Conservation (phyloP, 1,140 invertebrate species). For the Drosophila serrata region DNA sequence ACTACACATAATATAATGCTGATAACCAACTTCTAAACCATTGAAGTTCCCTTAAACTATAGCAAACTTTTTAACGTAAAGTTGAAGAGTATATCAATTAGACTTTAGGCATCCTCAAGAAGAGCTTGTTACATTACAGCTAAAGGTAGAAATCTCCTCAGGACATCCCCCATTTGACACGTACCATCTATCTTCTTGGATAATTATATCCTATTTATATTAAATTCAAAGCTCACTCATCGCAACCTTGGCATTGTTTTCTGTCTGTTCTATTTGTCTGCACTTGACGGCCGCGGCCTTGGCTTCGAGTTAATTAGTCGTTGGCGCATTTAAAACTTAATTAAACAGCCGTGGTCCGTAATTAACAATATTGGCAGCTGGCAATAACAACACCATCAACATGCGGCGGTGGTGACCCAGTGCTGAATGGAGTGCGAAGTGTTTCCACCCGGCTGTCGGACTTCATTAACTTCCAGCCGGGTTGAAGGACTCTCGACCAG, state of each 20-base stretch:
- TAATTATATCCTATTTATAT: slow-evolving; percentile 11
- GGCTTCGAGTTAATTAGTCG: slow-evolving; percentile 67
- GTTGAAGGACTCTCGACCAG: neutral
- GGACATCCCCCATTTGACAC: too few relatives aligned
- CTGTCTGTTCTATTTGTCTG: slow-evolving; percentile 12
- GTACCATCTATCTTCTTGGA: neutral
- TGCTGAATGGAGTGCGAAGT: slow-evolving; percentile 34
- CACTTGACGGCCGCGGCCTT: slow-evolving; percentile 13
- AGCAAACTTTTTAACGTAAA: too few relatives aligned
- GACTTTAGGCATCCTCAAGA: neutral
- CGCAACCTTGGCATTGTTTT: slow-evolving; percentile 15
- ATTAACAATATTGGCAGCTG: slow-evolving; percentile 66
- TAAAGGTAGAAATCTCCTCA: neutral
- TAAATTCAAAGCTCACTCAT: slow-evolving; percentile 26
- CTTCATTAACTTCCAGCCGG: slow-evolving; percentile 55
- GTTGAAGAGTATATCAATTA: too few relatives aligned
- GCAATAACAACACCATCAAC: slow-evolving; percentile 35
- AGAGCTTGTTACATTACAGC: neutral
- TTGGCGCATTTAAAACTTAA: slow-evolving; percentile 67
- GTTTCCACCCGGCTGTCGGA: slow-evolving; percentile 45
- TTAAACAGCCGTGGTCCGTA: slow-evolving; percentile 55
- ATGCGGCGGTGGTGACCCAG: slow-evolving; percentile 1
- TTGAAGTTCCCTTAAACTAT: too few relatives aligned
- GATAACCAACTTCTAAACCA: too few relatives aligned
- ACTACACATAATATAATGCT: too few relatives aligned